Evolutionary conservation across 2,113 vertebrate genomes (phyloP), one percentile per base, ranked within the genome.

Genomic region (Istiophorus platypterus): DNA sequence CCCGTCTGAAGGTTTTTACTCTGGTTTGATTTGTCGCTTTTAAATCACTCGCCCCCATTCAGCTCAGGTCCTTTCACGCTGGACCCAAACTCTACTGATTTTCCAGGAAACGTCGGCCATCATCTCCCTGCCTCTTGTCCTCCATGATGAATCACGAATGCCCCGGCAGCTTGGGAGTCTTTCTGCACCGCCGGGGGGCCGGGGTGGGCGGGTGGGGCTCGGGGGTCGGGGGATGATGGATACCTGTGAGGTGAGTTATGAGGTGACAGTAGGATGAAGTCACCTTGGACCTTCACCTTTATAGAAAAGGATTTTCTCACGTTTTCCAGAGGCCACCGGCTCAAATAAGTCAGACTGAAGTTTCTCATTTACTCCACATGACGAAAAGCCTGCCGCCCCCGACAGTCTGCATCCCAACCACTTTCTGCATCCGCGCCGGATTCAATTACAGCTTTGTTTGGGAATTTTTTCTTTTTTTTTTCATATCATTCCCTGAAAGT

Each of bases 221-320:
- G 52, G 41, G n/a, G 2, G 3, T 2, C 10, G 67, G 51, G 45
- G 20, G 15, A 12, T 68, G 82, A 89, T 81, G 63, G 85, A 86
- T 84, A 65, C 79, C 65, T 41, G 24, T 3, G 14, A 41, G 87
- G 49, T 47, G 4, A 63, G 59, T 41, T 69, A 31, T 61, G 77
- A 54, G 68, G 49, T 34, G 65, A 54, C 73, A 29, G 26, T 18
- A 1, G 41, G 20, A 11, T 0, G 6, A 14, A 24, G 72, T 85
- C 88, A 88, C 85, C 85, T 83, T 83, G 73, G 73, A 72, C 31
- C 26, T 27, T 11, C n/a, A 20, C 56, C 49, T 41, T 39, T 6
- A 64, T 7, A 39, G 1, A 45, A 59, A 42, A 49, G n/a, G 67
- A 56, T 52, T 51, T 51, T 52, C 58, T 57, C 37, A 24, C 20